Base-by-base conservation (phyloP, 2,888 invertebrate genomes). In the Amiota communis region DNA sequence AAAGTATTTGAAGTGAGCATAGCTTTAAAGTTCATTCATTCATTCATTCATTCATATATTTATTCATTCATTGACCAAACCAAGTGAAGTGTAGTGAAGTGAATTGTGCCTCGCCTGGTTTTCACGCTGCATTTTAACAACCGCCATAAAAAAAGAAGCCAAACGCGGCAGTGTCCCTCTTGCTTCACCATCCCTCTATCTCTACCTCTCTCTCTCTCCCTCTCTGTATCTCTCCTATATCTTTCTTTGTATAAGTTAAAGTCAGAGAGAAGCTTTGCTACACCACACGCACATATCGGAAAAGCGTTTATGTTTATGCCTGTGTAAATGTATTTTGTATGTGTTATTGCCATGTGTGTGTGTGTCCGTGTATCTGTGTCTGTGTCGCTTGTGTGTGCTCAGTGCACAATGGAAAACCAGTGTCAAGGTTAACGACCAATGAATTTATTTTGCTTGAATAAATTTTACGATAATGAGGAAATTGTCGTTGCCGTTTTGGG, bases 391-490 rank as follows among this genome's bases (percentile, higher is more conserved):
- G 36, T 36, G 36, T 36, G 23, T 23, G 36, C 36, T 6, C 36
- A 36, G 36, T 36, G 64, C 15, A 68, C 72, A 63, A 67, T 51
- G 72, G 59, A 80, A 87, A 88, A 87, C 85, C 87, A 87, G 88
- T 89, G 90, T 90, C 90, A 90, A 90, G 90, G 90, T 90, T 90
- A 90, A 90, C 89, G 89, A 88, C 90, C 89, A 89, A 88, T 88
- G 88, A 88, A 88, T 89, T 88, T 87, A 88, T 88, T 87, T 89
- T 88, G 88, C 89, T 88, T 89, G 88, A 89, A 88, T 89, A 88
- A 88, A 88, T 89, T 89, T 89, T 88, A 89, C 88, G 89, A 88
- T 88, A 88, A 88, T 88, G 88, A 87, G 87, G 87, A 87, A 88
- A 88, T 87, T 82, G 80, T 83, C 81, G 81, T 86, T 80, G 85